Conservation (phyloP, 1,140 invertebrate genomes). For the Hypsibius dujardini region DNA sequence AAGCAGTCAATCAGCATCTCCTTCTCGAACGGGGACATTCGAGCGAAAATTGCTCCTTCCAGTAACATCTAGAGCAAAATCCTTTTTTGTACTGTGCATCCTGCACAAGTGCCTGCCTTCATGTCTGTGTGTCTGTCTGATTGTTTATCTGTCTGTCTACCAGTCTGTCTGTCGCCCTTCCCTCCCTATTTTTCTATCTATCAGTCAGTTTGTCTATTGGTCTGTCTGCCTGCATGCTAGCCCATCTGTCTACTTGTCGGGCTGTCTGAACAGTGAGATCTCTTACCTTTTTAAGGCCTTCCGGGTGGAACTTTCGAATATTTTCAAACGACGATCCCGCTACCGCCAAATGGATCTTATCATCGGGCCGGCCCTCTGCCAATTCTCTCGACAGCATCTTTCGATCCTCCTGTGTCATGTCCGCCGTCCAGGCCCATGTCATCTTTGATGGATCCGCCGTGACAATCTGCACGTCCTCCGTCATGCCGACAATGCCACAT, state of each 20-base stretch:
- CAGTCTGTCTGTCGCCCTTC: no score
- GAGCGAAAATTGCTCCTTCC: conserved; percentile 7
- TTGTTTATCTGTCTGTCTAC: no score
- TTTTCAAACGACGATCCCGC: conserved; percentile 56
- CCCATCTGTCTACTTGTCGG: background rate
- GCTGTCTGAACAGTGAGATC: background rate
- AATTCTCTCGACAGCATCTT: conserved; percentile 14
- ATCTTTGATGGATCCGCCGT: conserved; percentile 31
- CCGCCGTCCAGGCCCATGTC: conserved; percentile 17
- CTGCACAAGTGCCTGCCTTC: no score
- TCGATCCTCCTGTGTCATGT: conserved; percentile 3
- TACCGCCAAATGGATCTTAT: conserved; percentile 52
- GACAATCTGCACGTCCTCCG: conserved; percentile 53
- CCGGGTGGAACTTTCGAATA: conserved; percentile 51
- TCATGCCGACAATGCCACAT: conserved; percentile 62
- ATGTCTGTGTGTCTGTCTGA: no score
- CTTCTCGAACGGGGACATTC: conserved; percentile 14
- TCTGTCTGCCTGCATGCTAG: no score
- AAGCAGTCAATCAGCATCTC: conserved; percentile 16
- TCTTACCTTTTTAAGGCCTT: conserved; percentile 43
- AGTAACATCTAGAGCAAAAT: conserved; percentile 1
- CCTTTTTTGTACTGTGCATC: background rate
- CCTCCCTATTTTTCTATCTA: no score
- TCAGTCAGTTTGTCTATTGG: no score
- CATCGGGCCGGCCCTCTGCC: conserved; percentile 17